Evolutionary conservation across 2,113 vertebrate genomes (phyloP), one percentile per base, ranked within the genome.

Genomic region (Callionymus lyra): DNA sequence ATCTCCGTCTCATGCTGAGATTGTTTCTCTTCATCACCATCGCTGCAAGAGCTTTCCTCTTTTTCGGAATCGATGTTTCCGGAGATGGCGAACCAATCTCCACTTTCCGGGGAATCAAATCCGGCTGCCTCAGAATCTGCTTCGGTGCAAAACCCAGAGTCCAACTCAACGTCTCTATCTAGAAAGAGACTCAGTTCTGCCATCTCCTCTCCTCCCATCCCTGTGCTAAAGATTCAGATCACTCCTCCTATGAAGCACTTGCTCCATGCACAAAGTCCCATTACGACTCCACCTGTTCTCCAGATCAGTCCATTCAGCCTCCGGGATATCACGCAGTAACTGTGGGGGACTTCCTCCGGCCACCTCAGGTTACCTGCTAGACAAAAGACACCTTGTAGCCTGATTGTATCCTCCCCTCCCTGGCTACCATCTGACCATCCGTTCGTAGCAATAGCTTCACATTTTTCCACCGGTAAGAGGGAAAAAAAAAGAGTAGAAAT

Each of bases 341-440:
- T 62, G 57, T 16, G 43, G 12, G n/a, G 53, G 42, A 70, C 63
- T 75, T 80, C 69, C 64, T 68, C 10, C 17, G 72, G 12, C 56
- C 55, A 68, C 61, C 72, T 77, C 76, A 49, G 65, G 71, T 79
- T 81, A 79, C 80, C 41, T 63, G 55, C 27, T 27, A 62, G 42
- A 82, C 78, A 81, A 82, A 79, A 74, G 80, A 64, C 10, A 47
- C 67, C 70, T 62, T 81, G 74, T 77, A 40, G 43, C 17, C 8
- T 8, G 16, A 39, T 35, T 46, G 9, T 54, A 18, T 31, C 65
- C 42, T 53, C 64, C 47, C 71, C 72, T 63, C 65, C 49, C 34
- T 43, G 46, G 38, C 21, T 40, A 32, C 27, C 43, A 47, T 36
- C 36, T 41, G 50, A 37, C 50, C 41, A 53, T 51, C 60, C 56